phyloP scores from a whole-genome alignment of 2,797 vertebrate genomes.

The Erethizon dorsatum region DNA sequence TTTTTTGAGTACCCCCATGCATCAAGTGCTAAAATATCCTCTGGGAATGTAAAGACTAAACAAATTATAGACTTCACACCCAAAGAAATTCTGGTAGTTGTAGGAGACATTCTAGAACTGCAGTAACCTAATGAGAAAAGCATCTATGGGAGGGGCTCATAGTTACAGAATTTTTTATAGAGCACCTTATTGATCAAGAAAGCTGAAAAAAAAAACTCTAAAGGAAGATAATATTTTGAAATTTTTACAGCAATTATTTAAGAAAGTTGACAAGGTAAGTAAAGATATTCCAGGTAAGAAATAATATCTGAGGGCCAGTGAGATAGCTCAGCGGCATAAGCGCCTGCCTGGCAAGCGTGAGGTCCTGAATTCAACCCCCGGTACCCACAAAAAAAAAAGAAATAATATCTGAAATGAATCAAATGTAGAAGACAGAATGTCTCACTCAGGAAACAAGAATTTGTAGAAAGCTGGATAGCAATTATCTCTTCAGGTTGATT shows the following conservation, averaged over 20 bases:
- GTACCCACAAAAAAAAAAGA: too few species aligned
- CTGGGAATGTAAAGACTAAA: background rate
- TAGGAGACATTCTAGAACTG: background rate
- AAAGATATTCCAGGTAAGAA: background rate
- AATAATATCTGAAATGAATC: slow-evolving; percentile 8
- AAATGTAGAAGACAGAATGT: background rate
- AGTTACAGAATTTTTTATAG: background rate
- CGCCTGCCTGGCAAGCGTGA: too few species aligned
- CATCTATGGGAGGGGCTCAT: background rate
- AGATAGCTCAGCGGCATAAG: too few species aligned
- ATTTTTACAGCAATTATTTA: background rate
- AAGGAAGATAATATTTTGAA: background rate
- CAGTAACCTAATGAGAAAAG: background rate
- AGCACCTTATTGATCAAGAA: background rate
- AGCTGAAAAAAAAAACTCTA: background rate
- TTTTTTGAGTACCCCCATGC: background rate
- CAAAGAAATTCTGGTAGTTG: background rate
- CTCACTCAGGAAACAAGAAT: slow-evolving; percentile 4
- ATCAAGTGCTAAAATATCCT: background rate
- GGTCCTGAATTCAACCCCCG: too few species aligned
- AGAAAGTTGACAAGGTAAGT: background rate
- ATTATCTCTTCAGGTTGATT: background rate
- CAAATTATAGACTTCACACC: background rate
- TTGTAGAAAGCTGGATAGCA: background rate
- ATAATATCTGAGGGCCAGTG: too few species aligned